Conservation (phyloP, 2,888 invertebrate species). For the Rhagonycha fulva region DNA sequence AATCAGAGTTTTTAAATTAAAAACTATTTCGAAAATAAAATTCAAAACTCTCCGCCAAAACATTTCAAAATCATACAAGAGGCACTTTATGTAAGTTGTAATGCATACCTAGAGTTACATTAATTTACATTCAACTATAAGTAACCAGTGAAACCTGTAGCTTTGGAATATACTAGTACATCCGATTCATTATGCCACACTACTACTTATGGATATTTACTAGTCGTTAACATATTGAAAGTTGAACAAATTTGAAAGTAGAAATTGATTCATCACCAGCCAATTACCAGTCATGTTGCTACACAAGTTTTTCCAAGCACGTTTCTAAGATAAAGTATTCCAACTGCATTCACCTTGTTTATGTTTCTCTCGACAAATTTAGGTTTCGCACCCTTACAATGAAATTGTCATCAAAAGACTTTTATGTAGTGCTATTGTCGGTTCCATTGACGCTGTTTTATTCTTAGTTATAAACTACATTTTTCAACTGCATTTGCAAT, state of each 20-base stretch:
- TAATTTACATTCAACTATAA: neutral
- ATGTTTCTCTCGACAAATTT: neutral
- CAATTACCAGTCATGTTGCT: neutral
- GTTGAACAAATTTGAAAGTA: neutral
- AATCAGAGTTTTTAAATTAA: no score
- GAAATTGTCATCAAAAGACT: neutral
- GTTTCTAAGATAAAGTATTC: neutral
- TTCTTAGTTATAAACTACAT: neutral
- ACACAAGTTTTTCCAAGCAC: neutral
- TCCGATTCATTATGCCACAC: neutral
- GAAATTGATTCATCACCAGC: neutral
- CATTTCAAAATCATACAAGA: no score
- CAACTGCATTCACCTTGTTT: neutral
- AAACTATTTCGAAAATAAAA: no score
- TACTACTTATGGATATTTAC: neutral
- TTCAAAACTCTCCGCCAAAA: no score
- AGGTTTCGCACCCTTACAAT: neutral
- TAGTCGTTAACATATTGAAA: neutral
- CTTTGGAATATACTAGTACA: neutral
- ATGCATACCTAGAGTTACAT: neutral
- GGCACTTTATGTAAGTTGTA: neutral
- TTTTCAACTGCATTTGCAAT: neutral
- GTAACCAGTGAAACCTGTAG: neutral
- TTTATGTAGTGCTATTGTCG: neutral
- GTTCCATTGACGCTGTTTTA: neutral